Percentiles rank a stretch among this genome's conserved stretches.
Evolutionary conservation across 1,140 invertebrate species (phyloP).

Genomic region (Cheumatopsyche charites): DNA sequence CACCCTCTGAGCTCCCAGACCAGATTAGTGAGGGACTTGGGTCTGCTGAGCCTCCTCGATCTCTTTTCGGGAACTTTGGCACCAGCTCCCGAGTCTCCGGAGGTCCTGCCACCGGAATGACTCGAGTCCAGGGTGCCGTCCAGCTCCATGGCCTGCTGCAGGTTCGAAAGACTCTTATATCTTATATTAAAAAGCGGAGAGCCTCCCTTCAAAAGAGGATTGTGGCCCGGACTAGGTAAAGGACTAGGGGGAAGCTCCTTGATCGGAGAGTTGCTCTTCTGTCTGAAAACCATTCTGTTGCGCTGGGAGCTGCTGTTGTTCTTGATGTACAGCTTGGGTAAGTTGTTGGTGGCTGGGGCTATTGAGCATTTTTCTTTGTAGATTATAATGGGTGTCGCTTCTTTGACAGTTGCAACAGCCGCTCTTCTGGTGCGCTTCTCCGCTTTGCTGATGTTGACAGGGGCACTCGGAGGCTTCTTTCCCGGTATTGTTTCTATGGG

Average conservation of each 20-base stretch:
- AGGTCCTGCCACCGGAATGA: constrained; percentile 83
- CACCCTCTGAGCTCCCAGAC: constrained; percentile 79
- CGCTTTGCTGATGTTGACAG: constrained; percentile 61
- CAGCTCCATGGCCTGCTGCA: constrained; percentile 78
- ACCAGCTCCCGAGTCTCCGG: constrained; percentile 79
- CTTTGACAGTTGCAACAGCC: constrained; percentile 57
- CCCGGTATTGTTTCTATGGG: constrained; percentile 90
- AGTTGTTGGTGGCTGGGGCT: constrained; percentile 56
- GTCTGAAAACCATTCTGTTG: constrained; percentile 68
- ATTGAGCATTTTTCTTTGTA: constrained; percentile 61
- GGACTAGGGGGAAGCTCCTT: constrained; percentile 72
- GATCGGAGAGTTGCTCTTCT: constrained; percentile 75
- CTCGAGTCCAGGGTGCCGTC: constrained; percentile 86
- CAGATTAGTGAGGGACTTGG: constrained; percentile 83
- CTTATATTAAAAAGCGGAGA: constrained; percentile 82
- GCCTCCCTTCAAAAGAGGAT: constrained; percentile 67
- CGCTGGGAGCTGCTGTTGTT: constrained; percentile 71
- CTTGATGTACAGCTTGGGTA: constrained; percentile 79
- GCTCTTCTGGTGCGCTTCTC: constrained; percentile 71
- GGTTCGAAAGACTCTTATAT: constrained; percentile 81
- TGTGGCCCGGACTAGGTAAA: constrained; percentile 59
- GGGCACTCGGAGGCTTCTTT: constrained; percentile 65
- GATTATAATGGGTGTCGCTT: constrained; percentile 64
- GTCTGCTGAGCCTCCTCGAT: constrained; percentile 75
- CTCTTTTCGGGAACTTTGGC: constrained; percentile 82